Base-by-base conservation (phyloP, 1,140 invertebrate species). In the Hydropsyche tenuis region DNA sequence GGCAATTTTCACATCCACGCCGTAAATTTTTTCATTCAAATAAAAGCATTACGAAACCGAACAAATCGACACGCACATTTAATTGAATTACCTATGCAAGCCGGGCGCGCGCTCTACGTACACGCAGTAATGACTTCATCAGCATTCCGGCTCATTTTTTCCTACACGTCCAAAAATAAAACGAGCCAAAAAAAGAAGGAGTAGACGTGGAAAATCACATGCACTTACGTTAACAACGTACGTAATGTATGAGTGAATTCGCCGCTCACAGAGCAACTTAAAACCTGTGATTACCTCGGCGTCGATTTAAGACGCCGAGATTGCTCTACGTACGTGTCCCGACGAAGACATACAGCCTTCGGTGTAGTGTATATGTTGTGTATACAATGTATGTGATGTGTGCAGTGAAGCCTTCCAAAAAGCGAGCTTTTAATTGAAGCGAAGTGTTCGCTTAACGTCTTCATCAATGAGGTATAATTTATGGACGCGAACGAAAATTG, bases 381-480 rank as follows among this genome's bases (percentile, higher is more conserved):
- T 16, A 22, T n/a, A 22, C 48, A 51, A 51, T 20, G 23, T 12
- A 16, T 6, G 3, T n/a, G 56, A 20, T 20, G 23, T 12, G 5
- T 6, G 3, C 5, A 20, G 5, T 20, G 45, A 68, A 68, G 42
- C 65, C 27, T 48, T 48, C 37, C 42, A 68, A 73, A 73, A 73
- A 73, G 51, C 70, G 72, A 53, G 72, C 48, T 71, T 76, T 71
- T 76, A 76, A 76, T 76, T 76, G 75, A 76, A 75, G 75, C 65
- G 63, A 73, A 77, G 73, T 72, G 71, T 73, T 72, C 75, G 71
- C 75, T 77, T 77, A 77, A 77, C 68, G 75, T 77, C 75, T 77
- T 77, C 75, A 77, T 77, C 75, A 77, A 74, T 77, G 60, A 69
- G 74, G 75, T 72, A 69, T 77, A 77, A 77, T 77, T 74, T 74